These are phyloP conservation scores for Urocolius indicus DNA, from an alignment of 2,113 vertebrate species.

Conservation along the genomic window DNA sequence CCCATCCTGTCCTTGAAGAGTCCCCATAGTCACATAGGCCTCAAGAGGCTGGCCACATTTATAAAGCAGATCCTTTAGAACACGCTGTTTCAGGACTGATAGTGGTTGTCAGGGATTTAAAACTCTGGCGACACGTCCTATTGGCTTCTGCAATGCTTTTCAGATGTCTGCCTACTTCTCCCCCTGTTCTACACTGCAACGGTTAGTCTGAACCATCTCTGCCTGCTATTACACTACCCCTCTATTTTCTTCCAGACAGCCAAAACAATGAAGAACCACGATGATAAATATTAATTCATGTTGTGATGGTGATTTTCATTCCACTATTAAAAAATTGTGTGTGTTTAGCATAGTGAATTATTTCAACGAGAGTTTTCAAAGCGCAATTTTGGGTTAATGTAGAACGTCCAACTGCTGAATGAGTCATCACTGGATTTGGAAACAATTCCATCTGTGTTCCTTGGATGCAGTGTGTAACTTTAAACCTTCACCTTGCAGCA, in stretches of 20 bases:
- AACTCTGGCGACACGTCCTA: conserved; percentile 24
- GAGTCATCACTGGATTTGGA: not conserved
- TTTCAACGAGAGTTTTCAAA: not conserved
- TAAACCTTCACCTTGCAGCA: not conserved
- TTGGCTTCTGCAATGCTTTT: conserved; percentile 24
- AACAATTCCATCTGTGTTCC: not conserved
- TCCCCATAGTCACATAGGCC: not conserved
- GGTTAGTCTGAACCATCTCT: conserved; percentile 9
- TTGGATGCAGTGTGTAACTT: not conserved
- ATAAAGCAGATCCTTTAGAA: not conserved
- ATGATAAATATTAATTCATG: not conserved
- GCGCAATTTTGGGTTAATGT: not conserved
- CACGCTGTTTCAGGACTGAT: not conserved
- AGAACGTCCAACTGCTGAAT: not conserved
- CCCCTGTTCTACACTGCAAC: not conserved
- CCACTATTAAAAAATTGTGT: not conserved
- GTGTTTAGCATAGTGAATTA: not conserved
- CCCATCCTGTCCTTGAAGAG: accelerated
- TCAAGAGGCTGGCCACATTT: not conserved
- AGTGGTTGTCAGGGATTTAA: not conserved
- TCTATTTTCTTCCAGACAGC: conserved; percentile 1
- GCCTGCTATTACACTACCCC: not conserved
- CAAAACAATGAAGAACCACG: not conserved
- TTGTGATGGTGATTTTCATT: not conserved
- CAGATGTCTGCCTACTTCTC: conserved; percentile 43